Evolutionary conservation across 2,113 vertebrate genomes (phyloP), one percentile per base, ranked within the genome.

Genomic region (Podilymbus podiceps): DNA sequence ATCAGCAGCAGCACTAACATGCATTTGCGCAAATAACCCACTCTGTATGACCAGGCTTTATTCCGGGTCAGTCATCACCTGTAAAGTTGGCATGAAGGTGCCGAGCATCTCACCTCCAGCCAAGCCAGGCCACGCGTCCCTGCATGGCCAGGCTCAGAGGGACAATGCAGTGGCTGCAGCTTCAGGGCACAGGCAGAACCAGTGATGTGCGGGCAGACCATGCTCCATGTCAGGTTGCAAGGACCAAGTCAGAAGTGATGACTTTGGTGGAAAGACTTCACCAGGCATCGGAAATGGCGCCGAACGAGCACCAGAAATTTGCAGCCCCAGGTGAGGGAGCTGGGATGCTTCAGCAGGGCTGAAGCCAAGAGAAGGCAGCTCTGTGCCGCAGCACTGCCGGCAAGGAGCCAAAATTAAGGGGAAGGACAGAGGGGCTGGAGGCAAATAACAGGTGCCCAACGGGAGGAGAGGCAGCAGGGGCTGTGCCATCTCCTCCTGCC

Each of bases 171-270:
- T 15, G 25, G 44, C 56, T 53, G 52, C 72, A 69, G 53, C 30
- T 44, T 18, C 6, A 55, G 30, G 33, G 44, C 44, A 77, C 50
- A 50, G 38, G 33, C 12, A 42, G 59, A 9, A 6, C 52, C 8
- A 31, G 52, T 11, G 42, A 42, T 42, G 42, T 42, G 2, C 0
- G 1, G 38, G 89, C 35, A 79, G 52, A 46, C 23, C 2, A 13
- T 4, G 23, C 52, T 38, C 59, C 4, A 0, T n/a, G 66, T 27
- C 1, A 0, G 33, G 27, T 4, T 66, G 35, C 31, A 42, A 63
- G 23, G 40, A 22, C 35, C 23, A 19, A 84, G 58, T 40, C 42
- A 46, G 38, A 85, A 67, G 16, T 11, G 27, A 49, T 18, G 15
- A 63, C 15, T 62, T 53, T 53, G 56, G 15, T 28, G 28, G 19